Evolutionary conservation across 2,797 vertebrate species (phyloP).

Genomic region (Pangasius larnaudii): DNA sequence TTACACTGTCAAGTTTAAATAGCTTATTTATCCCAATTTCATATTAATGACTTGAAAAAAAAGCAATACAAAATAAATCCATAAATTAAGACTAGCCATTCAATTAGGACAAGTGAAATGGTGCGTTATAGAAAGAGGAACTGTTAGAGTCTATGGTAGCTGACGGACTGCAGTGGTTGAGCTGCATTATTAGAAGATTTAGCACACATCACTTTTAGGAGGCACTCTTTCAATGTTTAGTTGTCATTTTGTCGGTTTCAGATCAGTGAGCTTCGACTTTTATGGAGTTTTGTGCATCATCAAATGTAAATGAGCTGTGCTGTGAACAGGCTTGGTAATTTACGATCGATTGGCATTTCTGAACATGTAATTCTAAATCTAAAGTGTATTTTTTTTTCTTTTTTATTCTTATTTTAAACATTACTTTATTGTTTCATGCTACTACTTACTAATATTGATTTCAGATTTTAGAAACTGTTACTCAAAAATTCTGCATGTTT

Average conservation of each 20-base stretch:
- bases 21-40: background rate
- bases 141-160: background rate
- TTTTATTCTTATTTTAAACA: background rate
- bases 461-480: background rate
- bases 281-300: background rate
- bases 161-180: background rate
- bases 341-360: background rate
- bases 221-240: background rate
- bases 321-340: background rate
- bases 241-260: background rate
- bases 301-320: background rate
- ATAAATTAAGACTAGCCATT: background rate
- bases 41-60: background rate
- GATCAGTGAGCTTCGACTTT: background rate
- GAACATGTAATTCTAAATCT: background rate
- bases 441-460: background rate
- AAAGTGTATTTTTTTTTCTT: background rate
- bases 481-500: background rate
- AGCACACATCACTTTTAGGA: background rate
- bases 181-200: background rate
- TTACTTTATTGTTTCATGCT: background rate
- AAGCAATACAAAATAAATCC: background rate
- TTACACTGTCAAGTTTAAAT: background rate
- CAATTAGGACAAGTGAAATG: background rate
- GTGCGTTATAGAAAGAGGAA: background rate